These are phyloP conservation scores for Aurelia sp. DNA, from an alignment of 30 jellyfish, hydroid and myxozoan species.

Conservation along the genomic window DNA sequence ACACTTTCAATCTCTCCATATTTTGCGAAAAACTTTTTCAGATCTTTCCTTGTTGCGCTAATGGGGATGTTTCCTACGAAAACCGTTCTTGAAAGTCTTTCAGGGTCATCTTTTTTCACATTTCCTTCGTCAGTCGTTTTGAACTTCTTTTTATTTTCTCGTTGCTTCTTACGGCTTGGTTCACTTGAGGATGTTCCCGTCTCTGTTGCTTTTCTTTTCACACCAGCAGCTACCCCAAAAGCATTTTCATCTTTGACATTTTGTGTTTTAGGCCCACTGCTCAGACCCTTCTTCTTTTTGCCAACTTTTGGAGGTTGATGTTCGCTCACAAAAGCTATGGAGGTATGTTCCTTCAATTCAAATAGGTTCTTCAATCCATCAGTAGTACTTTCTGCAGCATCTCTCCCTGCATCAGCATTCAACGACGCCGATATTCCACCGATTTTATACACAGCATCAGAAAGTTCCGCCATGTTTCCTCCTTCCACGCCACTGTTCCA, in stretches of 20 bases:
- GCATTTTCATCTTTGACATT: neutral
- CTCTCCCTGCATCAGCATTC: neutral
- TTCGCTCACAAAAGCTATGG: neutral
- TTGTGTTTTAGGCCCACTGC: neutral
- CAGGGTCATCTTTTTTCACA: slow-evolving; percentile 46
- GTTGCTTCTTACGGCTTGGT: slow-evolving; percentile 35
- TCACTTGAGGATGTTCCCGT: neutral
- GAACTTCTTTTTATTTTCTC: slow-evolving; percentile 40
- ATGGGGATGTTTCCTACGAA: slow-evolving; percentile 92
- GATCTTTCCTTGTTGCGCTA: slow-evolving; percentile 71
- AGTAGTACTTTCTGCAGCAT: neutral
- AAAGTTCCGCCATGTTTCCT: slow-evolving; percentile 35
- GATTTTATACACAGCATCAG: slow-evolving; percentile 20
- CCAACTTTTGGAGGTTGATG: neutral
- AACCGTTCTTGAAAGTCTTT: slow-evolving; percentile 74
- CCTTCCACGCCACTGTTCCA: neutral
- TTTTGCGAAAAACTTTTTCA: slow-evolving; percentile 52
- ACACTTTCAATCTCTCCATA: slow-evolving; percentile 79
- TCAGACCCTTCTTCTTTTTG: neutral
- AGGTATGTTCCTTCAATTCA: neutral
- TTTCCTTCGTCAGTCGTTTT: slow-evolving; percentile 5
- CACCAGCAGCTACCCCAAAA: neutral
- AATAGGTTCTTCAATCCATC: slow-evolving; percentile 14
- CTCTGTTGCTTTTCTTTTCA: neutral
- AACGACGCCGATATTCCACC: slow-evolving; percentile 59